Evolutionary conservation across 1,140 invertebrate genomes (phyloP), one percentile per base, ranked within the genome.

Genomic region (Plodia interpunctella): DNA sequence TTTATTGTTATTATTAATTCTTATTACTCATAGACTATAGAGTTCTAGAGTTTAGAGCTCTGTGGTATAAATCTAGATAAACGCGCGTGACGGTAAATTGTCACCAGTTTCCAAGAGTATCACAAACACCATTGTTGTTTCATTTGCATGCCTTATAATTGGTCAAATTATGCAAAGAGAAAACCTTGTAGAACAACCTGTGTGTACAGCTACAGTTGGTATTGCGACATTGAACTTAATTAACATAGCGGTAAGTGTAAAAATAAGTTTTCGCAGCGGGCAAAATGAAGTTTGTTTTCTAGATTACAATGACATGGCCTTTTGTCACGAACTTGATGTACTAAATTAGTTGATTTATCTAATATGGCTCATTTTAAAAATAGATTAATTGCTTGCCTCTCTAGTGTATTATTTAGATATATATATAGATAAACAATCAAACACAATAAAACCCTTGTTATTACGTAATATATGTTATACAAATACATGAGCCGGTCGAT

Each of bases 141-240:
- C 53, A 69, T 69, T 69, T 65, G 63, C 67, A 69, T 69, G 55
- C 53, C 56, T 15, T 25, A 57, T 65, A 71, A 71, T 68, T 63
- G 53, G 28, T 59, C 59, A 60, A 68, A 71, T 71, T 71, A 71
- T 68, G 62, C 64, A 57, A 64, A 64, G 20, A n/a, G 8, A 15
- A 2, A 44, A 17, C 38, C 38, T 44, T 44, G 38, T 44, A 17
- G 15, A 44, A 38, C 35, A 5, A 15, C 38, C 10, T 44, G 38
- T 44, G 8, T 44, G 38, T 15, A 44, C 5, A 15, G 2, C 15
- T 44, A 15, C 13, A 44, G 6, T 6, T 32, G 38, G 13, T 44
- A 4, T 15, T 44, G 5, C 10, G 0, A 44, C 38, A 1, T 44
- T 44, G 38, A 44, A 15, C 13, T 1, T 17, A 15, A 44, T 44